These are phyloP conservation scores for Cirrhinus molitorella DNA, from an alignment of 2,797 vertebrate species.

Conservation along the genomic window DNA sequence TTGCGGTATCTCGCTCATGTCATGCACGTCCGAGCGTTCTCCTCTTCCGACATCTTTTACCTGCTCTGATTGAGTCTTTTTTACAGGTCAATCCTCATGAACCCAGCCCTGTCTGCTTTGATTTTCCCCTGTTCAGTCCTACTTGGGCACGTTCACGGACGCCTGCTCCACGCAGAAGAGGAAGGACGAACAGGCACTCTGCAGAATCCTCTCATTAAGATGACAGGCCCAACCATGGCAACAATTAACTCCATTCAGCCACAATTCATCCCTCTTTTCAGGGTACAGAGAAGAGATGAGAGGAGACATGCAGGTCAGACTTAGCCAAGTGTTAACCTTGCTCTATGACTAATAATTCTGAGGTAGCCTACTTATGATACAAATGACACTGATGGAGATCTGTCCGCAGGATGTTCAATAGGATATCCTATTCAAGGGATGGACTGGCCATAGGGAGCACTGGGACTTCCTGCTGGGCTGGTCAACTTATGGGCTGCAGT, in stretches of 20 bases:
- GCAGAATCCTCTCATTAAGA: conserved; percentile 63
- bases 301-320: conserved; percentile 55
- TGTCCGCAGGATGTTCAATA: conserved; percentile 28
- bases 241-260: conserved; percentile 66
- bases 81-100: conserved; percentile 65
- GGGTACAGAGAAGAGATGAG: conserved; percentile 54
- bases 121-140: conserved; percentile 56
- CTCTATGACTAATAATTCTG: conserved; percentile 36
- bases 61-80: conserved; percentile 66
- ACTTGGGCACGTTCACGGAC: conserved; percentile 43
- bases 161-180: conserved; percentile 43
- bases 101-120: conserved; percentile 66
- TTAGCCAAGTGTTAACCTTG: conserved; percentile 38
- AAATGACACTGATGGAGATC: conserved; percentile 45
- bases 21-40: conserved; percentile 35
- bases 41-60: conserved; percentile 55
- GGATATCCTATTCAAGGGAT: conserved; percentile 12
- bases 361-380: conserved; percentile 38
- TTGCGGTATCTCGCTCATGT: conserved; percentile 17
- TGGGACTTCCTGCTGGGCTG: neutral
- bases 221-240: conserved; percentile 63
- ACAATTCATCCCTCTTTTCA: conserved; percentile 60
- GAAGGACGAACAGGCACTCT: conserved; percentile 55
- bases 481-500: neutral
- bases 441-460: conserved; percentile 13